Evolutionary conservation across 92 coral and sea anemone genomes (phyloP).

Genomic region (Porites divaricata): DNA sequence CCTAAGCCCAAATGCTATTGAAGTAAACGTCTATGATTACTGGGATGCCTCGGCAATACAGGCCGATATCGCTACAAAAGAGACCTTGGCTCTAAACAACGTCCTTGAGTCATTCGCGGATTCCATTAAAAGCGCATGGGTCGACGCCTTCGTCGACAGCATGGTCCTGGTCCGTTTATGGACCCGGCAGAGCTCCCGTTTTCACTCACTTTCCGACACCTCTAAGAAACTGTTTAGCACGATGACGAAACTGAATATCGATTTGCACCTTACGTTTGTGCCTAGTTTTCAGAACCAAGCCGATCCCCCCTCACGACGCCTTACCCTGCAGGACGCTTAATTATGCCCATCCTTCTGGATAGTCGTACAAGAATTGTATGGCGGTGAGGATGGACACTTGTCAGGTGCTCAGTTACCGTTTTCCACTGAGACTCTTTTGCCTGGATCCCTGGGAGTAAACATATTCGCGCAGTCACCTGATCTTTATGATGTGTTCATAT

Average conservation of each 20-base stretch:
- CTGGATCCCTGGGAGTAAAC: no score
- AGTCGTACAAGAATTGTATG: no score
- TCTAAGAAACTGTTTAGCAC: slow-evolving; percentile 37
- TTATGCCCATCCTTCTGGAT: slow-evolving; percentile 6
- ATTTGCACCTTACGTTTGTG: slow-evolving; percentile 32
- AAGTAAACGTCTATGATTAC: slow-evolving; percentile 36
- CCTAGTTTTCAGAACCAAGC: slow-evolving; percentile 43
- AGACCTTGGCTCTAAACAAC: slow-evolving; percentile 50
- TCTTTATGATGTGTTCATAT: no score
- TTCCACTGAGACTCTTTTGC: no score
- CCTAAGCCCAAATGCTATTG: background rate
- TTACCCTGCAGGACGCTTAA: slow-evolving; percentile 46
- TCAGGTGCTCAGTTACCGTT: no score
- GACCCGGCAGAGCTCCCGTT: slow-evolving; percentile 30
- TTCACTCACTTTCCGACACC: slow-evolving; percentile 29
- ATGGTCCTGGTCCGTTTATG: slow-evolving; percentile 16
- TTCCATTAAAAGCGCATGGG: slow-evolving; percentile 45
- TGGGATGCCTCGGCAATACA: slow-evolving; percentile 19
- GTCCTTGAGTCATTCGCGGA: slow-evolving; percentile 28
- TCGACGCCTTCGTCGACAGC: slow-evolving; percentile 54
- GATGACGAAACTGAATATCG: background rate
- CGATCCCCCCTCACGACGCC: slow-evolving; percentile 44
- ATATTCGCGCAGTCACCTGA: no score
- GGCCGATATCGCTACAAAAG: slow-evolving; percentile 45
- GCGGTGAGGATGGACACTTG: no score